Percentiles rank a stretch among this genome's conserved stretches.
phyloP scores from a whole-genome alignment of 2,113 vertebrate species.

The Sceloporus undulatus region DNA sequence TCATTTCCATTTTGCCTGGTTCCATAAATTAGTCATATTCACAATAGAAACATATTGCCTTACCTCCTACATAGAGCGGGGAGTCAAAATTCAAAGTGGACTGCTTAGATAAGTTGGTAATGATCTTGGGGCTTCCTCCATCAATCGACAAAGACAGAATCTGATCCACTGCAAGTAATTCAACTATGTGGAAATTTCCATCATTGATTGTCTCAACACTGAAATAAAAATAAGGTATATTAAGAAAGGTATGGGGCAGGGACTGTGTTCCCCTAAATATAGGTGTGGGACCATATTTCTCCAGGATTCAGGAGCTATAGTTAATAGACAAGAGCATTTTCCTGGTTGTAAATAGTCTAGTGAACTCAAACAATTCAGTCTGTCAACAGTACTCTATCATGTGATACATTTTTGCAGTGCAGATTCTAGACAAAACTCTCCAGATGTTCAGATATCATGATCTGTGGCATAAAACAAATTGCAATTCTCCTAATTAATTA shows the following conservation, averaged over 20 bases:
- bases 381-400: background rate
- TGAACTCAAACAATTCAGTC: background rate
- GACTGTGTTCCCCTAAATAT: background rate
- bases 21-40: background rate
- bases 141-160: conserved; percentile 93
- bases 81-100: conserved; percentile 91
- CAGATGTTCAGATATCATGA: background rate
- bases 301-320: background rate
- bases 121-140: conserved; percentile 94
- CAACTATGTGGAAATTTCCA: conserved; percentile 95
- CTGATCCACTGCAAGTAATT: conserved; percentile 91
- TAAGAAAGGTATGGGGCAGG: conserved; percentile 32
- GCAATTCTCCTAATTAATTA: background rate
- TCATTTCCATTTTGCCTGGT: background rate
- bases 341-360: background rate
- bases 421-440: background rate
- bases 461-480: background rate
- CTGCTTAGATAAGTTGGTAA: conserved; percentile 92
- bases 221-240: conserved; percentile 57
- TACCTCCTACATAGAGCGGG: conserved; percentile 95
- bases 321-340: background rate
- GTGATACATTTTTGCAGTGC: background rate
- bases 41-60: conserved; percentile 63
- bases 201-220: conserved; percentile 98
- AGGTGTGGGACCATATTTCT: conserved; percentile 21